A percentile compares a stretch with the other conserved stretches of the same genome.
Conservation (phyloP, 2,888 invertebrate genomes). For the Falcaria lacertinaria region DNA sequence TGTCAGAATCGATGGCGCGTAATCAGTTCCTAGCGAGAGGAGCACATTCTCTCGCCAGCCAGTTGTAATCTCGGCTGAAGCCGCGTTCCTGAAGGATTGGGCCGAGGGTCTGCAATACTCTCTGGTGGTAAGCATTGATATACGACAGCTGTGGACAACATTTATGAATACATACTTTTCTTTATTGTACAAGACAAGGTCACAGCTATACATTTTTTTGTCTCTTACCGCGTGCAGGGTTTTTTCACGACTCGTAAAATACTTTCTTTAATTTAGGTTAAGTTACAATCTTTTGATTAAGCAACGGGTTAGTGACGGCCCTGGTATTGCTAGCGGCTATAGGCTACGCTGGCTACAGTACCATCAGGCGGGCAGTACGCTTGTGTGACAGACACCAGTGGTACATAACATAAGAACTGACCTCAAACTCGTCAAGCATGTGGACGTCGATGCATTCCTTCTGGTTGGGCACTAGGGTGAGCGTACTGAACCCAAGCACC, state of each 20-base stretch:
- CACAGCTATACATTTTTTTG: too few relatives aligned
- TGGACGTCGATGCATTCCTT: slow-evolving; percentile 85
- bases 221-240: too few relatives aligned
- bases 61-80: slow-evolving; percentile 37
- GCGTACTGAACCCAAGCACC: slow-evolving; percentile 89
- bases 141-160: slow-evolving; percentile 47
- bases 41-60: slow-evolving; percentile 52
- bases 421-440: slow-evolving; percentile 79
- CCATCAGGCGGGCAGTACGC: not conserved
- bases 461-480: slow-evolving; percentile 93
- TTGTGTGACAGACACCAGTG: not conserved
- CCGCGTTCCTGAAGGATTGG: slow-evolving; percentile 40
- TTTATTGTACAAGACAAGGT: too few relatives aligned
- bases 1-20: too few relatives aligned
- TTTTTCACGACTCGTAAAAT: too few relatives aligned
- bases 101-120: slow-evolving; percentile 46
- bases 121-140: slow-evolving; percentile 52
- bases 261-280: too few relatives aligned
- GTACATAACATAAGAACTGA: too few relatives aligned
- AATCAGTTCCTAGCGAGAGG: slow-evolving; percentile 33
- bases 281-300: too few relatives aligned
- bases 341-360: too few relatives aligned
- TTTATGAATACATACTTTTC: too few relatives aligned
- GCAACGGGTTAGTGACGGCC: too few relatives aligned
- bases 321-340: too few relatives aligned